Evolutionary conservation across 2,888 invertebrate species (phyloP).

Genomic region (Drosophila macrospina): DNA sequence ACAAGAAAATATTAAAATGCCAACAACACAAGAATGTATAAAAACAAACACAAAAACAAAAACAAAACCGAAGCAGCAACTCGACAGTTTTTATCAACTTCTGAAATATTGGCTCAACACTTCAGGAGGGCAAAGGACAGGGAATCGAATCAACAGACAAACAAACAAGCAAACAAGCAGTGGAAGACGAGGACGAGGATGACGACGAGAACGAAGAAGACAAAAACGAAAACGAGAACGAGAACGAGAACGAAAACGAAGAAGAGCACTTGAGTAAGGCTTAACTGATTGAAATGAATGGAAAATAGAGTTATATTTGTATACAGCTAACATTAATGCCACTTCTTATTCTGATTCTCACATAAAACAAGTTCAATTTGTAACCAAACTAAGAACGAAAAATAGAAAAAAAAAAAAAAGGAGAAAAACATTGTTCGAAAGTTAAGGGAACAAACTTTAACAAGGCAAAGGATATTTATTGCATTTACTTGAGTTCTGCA

Average conservation of each 20-base stretch:
- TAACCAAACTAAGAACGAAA: slow-evolving; percentile 3
- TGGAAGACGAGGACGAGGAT: background rate
- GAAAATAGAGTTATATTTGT: slow-evolving; percentile 32
- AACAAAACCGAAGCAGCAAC: slow-evolving; percentile 21
- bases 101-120: slow-evolving; percentile 31
- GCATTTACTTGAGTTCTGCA: slow-evolving; percentile 8
- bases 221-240: slow-evolving; percentile 12
- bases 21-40: too few species aligned
- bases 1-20: too few species aligned
- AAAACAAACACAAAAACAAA: slow-evolving; percentile 5
- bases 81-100: slow-evolving; percentile 34
- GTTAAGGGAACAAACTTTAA: background rate
- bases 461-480: background rate
- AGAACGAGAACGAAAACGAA: too few species aligned
- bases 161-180: slow-evolving; percentile 14
- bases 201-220: slow-evolving; percentile 6
- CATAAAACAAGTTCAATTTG: slow-evolving; percentile 45
- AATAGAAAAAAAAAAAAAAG: slow-evolving; percentile 3
- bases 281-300: slow-evolving; percentile 46
- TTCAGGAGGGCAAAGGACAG: slow-evolving; percentile 1
- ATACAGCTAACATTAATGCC: too few species aligned
- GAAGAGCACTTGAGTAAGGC: slow-evolving; percentile 24
- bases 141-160: slow-evolving; percentile 1
- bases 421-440: too few species aligned
- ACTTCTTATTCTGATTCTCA: background rate